Base-by-base conservation (phyloP, 1,140 invertebrate species). In the Diprion similis region DNA sequence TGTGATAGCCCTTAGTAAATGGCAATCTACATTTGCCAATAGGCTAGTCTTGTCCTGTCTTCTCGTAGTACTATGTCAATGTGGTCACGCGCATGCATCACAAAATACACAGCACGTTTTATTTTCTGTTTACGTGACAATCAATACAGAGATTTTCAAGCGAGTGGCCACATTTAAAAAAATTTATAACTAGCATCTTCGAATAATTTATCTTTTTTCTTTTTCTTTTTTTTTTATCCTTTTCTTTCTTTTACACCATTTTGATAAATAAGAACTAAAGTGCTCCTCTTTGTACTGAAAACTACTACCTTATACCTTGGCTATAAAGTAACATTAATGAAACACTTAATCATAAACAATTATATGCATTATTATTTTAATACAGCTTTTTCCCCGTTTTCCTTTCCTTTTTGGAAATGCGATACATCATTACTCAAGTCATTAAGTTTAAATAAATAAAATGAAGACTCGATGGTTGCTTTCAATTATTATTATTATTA, bases 21-120 rank as follows among this genome's bases (percentile, higher is more conserved):
- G 78, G 66, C 78, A 79, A 79, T 81, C 81, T 75, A 66, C 47
- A 47, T 81, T 82, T 80, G 66, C 75, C 37, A 68, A 82, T 86
- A 80, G 83, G 84, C 85, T 76, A 86, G 84, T 87, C 84, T 87
- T 87, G 79, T 86, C 81, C 83, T 80, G 79, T 82, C 79, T 81
- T 83, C 80, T 79, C 72, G 73, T 81, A 37, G 24, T 37, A 80
- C 76, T 81, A 74, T 75, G 37, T 70, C 77, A 78, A 78, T 81
- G 78, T 74, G 77, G 74, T 76, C 76, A 75, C 76, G 68, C 73
- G 51, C 51, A 17, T 59, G 51, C 51, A 59, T 59, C 51, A 59
- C n/a, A 59, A 59, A 59, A 59, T 59, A 59, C 51, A 68, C 69
- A 19, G 18, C 69, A 19, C 66, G 13, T 45, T 18, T 68, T 68